Evolutionary conservation across 2,888 invertebrate species (phyloP), one percentile per base, ranked within the genome.

Genomic region (Drosophila kokeensis): DNA sequence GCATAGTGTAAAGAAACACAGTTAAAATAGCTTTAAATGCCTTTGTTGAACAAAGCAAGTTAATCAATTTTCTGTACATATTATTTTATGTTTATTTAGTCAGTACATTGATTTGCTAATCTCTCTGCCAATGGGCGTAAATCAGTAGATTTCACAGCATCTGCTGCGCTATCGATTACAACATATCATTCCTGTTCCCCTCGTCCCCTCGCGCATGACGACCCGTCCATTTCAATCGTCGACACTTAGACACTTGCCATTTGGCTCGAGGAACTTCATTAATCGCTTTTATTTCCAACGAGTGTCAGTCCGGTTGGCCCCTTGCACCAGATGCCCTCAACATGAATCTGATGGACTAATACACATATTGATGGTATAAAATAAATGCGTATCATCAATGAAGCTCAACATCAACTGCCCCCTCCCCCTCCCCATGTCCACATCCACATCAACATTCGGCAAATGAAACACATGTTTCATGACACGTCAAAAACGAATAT

Each of bases 211-310:
- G 27, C n/a, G 8, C 27, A 15, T n/a, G 62, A 34, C 6, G 18
- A 10, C 3, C 32, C 6, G 55, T 21, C 45, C 54, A 58, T 69
- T 70, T 70, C 64, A 61, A 71, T 61, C 72, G 68, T 79, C 0
- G 27, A 27, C 83, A 83, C 86, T 83, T 88, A 88, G 86, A 74
- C 73, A 75, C 69, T 85, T 79, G 73, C 69, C 85, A 74, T 83
- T 85, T 77, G 83, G 54, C 62, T 36, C 27, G 55, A 50, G 71
- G 76, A 81, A 88, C 83, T 88, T 83, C 81, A 88, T 84, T 86
- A 84, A 84, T 78, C 85, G 77, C 69, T 58, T 77, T 85, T 85
- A 82, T 77, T 75, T 80, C 54, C 73, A 50, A 62, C n/a, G 57
- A 24, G 55, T 62, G 75, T 69, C 81, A 68, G 73, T 69, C 69